Base-by-base conservation (phyloP, 2,113 vertebrate genomes). In the Tretioscincus oriximinensis region DNA sequence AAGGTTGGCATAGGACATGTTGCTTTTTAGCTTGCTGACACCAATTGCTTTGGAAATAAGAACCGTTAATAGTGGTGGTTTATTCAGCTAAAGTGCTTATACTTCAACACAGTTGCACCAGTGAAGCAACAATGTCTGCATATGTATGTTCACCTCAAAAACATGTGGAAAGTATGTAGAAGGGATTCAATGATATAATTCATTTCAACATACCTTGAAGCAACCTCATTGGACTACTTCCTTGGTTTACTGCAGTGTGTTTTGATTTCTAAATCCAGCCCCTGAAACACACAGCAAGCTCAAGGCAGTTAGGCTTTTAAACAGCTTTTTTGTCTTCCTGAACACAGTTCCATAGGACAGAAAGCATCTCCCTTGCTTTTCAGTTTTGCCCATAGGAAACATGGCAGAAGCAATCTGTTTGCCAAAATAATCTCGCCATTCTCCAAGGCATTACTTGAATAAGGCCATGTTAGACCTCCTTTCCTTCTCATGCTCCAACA, bases 281-380 rank as follows among this genome's bases (percentile, higher is more conserved):
- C 54, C 54, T 58, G 54, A 58, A 22, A 60, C 22, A 45, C 64
- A 0, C 14, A 6, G 54, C 20, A 76, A 82, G 66, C 49, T 18
- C 2, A 31, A 18, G 61, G 20, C 9, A 47, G n/a, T 14, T 64
- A 66, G 64, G 63, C 58, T 73, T 85, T 78, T 49, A 8, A 64
- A 79, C 31, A 64, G 73, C 81, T 29, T 41, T 69, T 90, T 83
- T 88, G 87, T 90, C 87, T 18, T 92, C 88, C 89, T 92, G 88
- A 73, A 82, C 7, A 24, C 2, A 11, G 31, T 16, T 0, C 16
- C 81, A 41, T 89, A 67, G 47, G 1, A 12, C 70, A 64, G 3
- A 49, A 85, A 61, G 78, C 76, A 92, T 90, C 45, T 61, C 85
- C 80, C 3, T 70, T 84, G n/a, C 51, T 51, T 51, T 51, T 51